Conservation (phyloP, 2,888 invertebrate species). For the Branchipolynoe longqiensis region DNA sequence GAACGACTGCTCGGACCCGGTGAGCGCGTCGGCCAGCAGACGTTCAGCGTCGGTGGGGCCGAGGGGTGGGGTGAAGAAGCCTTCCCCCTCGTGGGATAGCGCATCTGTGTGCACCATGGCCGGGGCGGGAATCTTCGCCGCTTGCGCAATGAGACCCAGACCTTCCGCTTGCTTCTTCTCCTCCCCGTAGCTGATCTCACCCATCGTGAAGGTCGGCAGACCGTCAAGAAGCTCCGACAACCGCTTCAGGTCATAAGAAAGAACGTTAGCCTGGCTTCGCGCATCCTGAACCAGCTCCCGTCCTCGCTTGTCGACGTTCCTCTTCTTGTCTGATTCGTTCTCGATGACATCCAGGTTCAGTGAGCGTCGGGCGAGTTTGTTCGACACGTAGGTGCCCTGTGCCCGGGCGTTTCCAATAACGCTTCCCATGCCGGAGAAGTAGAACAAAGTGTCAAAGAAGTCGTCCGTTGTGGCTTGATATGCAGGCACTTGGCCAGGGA, state of each 20-base stretch:
- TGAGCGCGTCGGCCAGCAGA: neutral
- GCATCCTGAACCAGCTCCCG: slow-evolving; percentile 62
- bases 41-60: slow-evolving; percentile 25
- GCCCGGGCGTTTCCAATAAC: slow-evolving; percentile 66
- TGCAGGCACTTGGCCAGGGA: slow-evolving; percentile 59
- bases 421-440: slow-evolving; percentile 70
- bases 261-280: slow-evolving; percentile 65
- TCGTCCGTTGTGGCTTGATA: too few species aligned
- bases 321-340: slow-evolving; percentile 60
- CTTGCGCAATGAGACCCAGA: neutral
- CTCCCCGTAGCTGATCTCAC: slow-evolving; percentile 16
- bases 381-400: slow-evolving; percentile 68
- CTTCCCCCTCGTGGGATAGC: slow-evolving; percentile 12
- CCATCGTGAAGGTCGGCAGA: slow-evolving; percentile 67
- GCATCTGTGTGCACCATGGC: slow-evolving; percentile 43
- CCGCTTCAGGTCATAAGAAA: slow-evolving; percentile 64
- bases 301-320: slow-evolving; percentile 12
- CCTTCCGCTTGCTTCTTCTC: slow-evolving; percentile 2
- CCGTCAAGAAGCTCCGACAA: slow-evolving; percentile 65
- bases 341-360: slow-evolving; percentile 63
- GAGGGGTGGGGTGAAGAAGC: slow-evolving; percentile 2
- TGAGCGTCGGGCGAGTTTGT: slow-evolving; percentile 61
- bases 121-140: neutral
- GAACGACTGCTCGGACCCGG: slow-evolving; percentile 26
- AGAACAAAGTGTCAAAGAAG: slow-evolving; percentile 68